phyloP scores from a whole-genome alignment of 2,113 vertebrate species.

The Anser cygnoides region DNA sequence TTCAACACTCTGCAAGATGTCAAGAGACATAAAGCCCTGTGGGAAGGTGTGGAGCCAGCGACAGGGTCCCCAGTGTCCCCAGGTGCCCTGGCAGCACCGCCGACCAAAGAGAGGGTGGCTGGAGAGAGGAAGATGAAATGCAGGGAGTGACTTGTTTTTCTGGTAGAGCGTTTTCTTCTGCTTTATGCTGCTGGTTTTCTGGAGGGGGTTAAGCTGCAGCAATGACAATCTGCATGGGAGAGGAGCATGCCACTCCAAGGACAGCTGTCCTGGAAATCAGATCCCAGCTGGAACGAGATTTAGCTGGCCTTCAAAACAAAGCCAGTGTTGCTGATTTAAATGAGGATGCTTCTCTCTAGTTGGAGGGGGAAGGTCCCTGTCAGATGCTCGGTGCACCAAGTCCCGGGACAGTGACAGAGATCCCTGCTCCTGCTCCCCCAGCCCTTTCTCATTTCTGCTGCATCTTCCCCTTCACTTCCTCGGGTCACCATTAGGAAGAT shows the following conservation, averaged over 20 bases:
- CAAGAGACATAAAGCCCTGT: neutral
- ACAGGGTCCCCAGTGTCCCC: neutral
- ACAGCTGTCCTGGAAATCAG: neutral
- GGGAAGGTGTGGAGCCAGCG: neutral
- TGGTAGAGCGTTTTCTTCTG: neutral
- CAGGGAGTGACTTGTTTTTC: neutral
- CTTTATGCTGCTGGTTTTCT: neutral
- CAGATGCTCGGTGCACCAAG: neutral
- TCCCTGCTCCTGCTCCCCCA: neutral
- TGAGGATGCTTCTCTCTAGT: neutral
- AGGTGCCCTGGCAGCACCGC: neutral
- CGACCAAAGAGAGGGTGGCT: neutral
- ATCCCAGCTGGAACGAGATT: neutral
- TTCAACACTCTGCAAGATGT: neutral
- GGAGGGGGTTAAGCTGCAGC: neutral
- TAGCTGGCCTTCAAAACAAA: neutral
- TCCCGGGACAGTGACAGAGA: neutral
- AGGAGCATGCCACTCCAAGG: neutral
- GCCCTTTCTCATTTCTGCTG: slow-evolving; percentile 5
- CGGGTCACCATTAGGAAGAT: neutral
- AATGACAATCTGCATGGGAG: neutral
- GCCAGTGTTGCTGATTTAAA: neutral
- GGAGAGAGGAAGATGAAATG: neutral
- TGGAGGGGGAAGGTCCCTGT: neutral
- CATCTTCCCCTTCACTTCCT: neutral